Evolutionary conservation across 2,113 vertebrate species (phyloP).

Genomic region (Pelecanoides urinatrix): DNA sequence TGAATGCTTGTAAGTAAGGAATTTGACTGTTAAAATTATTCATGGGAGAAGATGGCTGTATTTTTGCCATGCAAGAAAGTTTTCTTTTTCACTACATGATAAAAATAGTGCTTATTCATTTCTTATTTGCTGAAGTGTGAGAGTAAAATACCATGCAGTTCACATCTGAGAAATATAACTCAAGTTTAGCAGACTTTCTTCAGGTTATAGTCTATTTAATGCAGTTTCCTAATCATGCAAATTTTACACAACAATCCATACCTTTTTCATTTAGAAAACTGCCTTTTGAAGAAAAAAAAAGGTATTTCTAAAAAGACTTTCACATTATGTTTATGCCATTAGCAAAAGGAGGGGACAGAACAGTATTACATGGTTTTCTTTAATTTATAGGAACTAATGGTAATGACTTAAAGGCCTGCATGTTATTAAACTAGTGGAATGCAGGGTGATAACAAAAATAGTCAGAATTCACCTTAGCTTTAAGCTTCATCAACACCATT

Average conservation of each 20-base stretch:
- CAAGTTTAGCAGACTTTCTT: neutral
- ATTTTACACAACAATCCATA: neutral
- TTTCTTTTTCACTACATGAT: neutral
- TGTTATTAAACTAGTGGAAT: neutral
- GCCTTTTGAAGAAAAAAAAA: neutral
- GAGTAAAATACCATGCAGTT: neutral
- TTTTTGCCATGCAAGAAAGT: neutral
- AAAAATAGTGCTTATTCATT: neutral
- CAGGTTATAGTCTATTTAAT: neutral
- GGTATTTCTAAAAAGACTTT: neutral
- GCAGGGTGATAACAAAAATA: neutral
- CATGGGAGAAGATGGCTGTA: neutral
- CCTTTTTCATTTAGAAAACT: neutral
- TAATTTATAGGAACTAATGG: neutral
- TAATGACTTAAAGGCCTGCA: neutral
- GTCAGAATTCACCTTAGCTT: conserved; percentile 16
- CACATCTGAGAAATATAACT: neutral
- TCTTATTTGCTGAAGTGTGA: neutral
- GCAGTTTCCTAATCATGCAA: neutral
- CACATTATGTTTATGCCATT: neutral
- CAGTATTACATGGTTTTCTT: neutral
- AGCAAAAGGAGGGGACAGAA: neutral
- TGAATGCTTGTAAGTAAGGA: neutral
- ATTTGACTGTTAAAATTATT: neutral
- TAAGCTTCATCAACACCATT: neutral